phyloP scores from a whole-genome alignment of 2,797 vertebrate genomes.

The Lutjanus argentimaculatus region DNA sequence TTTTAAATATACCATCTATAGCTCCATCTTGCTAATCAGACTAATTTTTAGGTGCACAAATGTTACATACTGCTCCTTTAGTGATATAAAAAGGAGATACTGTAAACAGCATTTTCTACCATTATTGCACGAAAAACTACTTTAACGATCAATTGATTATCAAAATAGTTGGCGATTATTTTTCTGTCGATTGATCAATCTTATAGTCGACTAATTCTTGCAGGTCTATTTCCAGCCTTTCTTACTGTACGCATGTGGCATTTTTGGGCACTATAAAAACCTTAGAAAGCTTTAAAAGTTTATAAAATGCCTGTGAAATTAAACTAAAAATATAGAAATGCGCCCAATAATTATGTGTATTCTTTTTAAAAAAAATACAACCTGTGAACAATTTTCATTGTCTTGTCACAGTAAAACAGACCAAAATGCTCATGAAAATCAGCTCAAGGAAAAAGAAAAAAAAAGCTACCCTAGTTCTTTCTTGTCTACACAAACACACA shows the following conservation, averaged over 20 bases:
- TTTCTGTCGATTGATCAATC: no score
- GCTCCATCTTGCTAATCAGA: no score
- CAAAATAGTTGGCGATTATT: no score
- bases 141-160: no score
- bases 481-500: slow-evolving; percentile 31
- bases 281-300: background rate
- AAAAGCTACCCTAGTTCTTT: slow-evolving; percentile 21
- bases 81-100: no score
- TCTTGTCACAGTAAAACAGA: slow-evolving; percentile 11
- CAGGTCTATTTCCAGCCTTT: no score
- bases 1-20: no score
- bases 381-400: background rate
- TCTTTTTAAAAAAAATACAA: background rate
- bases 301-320: slow-evolving; percentile 15
- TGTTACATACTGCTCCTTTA: no score
- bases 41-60: no score
- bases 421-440: slow-evolving; percentile 39
- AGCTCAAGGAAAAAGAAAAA: slow-evolving; percentile 30
- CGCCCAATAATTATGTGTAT: background rate
- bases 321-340: background rate
- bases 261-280: background rate
- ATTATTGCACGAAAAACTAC: no score
- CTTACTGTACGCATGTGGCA: background rate
- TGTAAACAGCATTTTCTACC: no score
- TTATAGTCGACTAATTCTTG: no score